Evolutionary conservation across 2,888 invertebrate genomes (phyloP), one percentile per base, ranked within the genome.

Genomic region (Drosophila tripunctata): DNA sequence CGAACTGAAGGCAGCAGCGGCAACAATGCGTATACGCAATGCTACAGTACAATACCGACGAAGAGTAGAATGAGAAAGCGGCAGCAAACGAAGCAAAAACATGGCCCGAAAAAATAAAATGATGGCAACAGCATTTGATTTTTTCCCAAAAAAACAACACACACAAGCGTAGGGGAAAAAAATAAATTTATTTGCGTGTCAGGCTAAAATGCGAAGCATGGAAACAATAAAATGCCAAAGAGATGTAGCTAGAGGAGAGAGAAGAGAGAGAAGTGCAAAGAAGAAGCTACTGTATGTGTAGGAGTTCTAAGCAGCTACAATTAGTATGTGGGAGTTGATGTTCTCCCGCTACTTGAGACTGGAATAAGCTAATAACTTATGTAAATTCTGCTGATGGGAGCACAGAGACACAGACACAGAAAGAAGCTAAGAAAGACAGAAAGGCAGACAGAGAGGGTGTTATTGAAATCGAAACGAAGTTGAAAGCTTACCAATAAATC

Each of bases 121-220:
- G 48, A 12, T 14, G 27, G 57, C 31, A 50, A 24, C n/a, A 31
- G 15, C 47, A 60, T 67, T 67, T 61, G 67, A 67, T 67, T 54
- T 60, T 52, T 38, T 48, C 52, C 22, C 30, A 17, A 51, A 51
- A 21, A 14, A 31, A 35, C 41, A 33, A 35, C n/a, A n/a, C n/a
- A 14, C 27, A 12, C 17, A n/a, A 17, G 24, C 30, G 47, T 40
- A 44, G 31, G 57, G 36, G 48, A 52, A 24, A 21, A 40, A 69
- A 70, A 45, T 61, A 75, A 78, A 80, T 80, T 80, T 80, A 80
- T 80, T 80, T 80, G 76, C 76, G 76, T 77, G 76, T 74, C 77
- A 74, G 67, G 35, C 60, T 60, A 65, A 78, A 78, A 78, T 78
- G 78, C 73, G 56, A 68, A 60, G 67, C 75, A 74, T 67, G 62